phyloP scores from a whole-genome alignment of 1,140 invertebrate species.

The Apis dorsata region DNA sequence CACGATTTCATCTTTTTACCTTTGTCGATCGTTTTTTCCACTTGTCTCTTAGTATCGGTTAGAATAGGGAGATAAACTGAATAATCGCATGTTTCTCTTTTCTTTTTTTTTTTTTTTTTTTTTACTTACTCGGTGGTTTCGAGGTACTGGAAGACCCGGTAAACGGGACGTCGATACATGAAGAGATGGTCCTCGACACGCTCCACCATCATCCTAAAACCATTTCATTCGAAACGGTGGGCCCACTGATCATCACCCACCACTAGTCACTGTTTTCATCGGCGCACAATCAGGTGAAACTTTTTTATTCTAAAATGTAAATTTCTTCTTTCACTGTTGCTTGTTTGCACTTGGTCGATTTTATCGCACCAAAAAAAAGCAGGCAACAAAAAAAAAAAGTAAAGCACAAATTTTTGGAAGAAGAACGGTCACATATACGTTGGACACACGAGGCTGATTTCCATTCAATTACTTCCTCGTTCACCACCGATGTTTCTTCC shows the following conservation, averaged over 20 bases:
- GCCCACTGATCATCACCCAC: constrained; percentile 66
- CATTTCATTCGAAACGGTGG: constrained; percentile 75
- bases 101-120: constrained; percentile 6
- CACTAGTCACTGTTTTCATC: constrained; percentile 46
- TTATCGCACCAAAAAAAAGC: neutral
- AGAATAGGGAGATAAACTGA: neutral
- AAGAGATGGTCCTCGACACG: constrained; percentile 85
- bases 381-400: too few species aligned
- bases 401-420: neutral
- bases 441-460: too few species aligned
- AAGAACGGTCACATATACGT: neutral
- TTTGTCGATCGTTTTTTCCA: too few species aligned
- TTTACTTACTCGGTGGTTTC: constrained; percentile 82
- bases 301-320: too few species aligned
- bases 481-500: constrained; percentile 17
- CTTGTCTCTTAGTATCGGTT: neutral
- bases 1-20: neutral
- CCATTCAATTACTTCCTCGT: neutral
- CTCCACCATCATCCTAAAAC: constrained; percentile 82
- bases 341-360: neutral
- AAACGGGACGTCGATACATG: constrained; percentile 87
- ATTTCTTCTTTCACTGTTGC: neutral
- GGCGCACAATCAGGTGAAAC: too few species aligned
- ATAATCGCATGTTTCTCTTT: too few species aligned
- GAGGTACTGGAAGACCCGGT: constrained; percentile 88